Base-by-base conservation (phyloP, 64 coral and sea anemone species). In the Actinia tenebrosa region DNA sequence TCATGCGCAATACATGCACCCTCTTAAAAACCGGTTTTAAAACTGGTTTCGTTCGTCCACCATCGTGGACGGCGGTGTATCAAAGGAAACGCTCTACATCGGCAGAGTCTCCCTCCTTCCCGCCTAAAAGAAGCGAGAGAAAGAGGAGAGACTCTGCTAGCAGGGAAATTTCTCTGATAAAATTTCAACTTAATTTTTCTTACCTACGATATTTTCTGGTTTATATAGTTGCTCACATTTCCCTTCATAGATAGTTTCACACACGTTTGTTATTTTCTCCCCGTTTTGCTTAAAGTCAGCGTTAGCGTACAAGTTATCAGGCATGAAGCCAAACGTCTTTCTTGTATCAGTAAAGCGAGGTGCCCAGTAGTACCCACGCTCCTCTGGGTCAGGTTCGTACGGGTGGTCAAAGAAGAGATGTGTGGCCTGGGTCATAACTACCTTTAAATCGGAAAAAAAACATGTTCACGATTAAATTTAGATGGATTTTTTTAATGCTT, bases 331-430 rank as follows among this genome's bases (percentile, higher is more conserved):
- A 83, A 95, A 92, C 19, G 84, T 81, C 55, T 95, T 95, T 16
- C 54, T n/a, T 2, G 87, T 95, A 59, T 92, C 84, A 3, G 78
- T 95, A 45, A 89, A 95, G 13, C 90, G 80, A 18, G 89, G 82
- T 7, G 93, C 89, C 93, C 93, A 95, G 66, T 91, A 92, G 45
- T 86, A 91, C 5, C 89, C 93, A 23, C 93, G 93, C 47, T 91
- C 89, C 47, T 95, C 87, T 54, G 84, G 90, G 64, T 95, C 89
- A 14, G 87, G 87, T 83, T 95, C 93, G 22, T 95, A 78, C 3
- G 93, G 90, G 55, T 91, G 87, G 47, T 95, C 93, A 64, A 95
- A 89, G 45, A 86, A 95, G 0, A 95, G 66, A 46, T 89, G 90
- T 6, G 87, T 83, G 64, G 94, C 87, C 3, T 91, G 94, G 47